A percentile compares a stretch with the other conserved stretches of the same genome.
Conservation (phyloP, 2,113 vertebrate genomes). For the Micronisus gabar region DNA sequence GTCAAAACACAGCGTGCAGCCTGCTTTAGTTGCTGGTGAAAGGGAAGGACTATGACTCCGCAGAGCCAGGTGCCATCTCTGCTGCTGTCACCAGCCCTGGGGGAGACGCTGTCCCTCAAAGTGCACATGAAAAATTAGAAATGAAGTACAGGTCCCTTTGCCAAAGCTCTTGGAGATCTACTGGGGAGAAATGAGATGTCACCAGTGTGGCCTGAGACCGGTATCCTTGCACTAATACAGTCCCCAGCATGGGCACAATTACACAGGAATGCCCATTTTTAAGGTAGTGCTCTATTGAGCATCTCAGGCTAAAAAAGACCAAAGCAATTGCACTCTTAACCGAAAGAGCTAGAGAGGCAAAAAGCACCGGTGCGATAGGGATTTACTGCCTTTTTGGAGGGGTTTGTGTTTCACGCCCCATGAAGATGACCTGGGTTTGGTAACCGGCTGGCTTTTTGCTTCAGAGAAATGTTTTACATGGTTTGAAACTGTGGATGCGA, state of each 20-base stretch:
- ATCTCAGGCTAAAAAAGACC: neutral
- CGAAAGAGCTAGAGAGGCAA: neutral
- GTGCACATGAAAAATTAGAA: neutral
- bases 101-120: neutral
- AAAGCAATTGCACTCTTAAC: neutral
- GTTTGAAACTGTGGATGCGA: neutral
- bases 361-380: neutral
- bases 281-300: neutral
- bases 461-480: neutral
- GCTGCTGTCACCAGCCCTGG: neutral
- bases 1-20: neutral
- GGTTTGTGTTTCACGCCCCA: fast-evolving
- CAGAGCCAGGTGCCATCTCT: neutral
- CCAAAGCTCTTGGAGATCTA: neutral
- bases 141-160: neutral
- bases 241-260: neutral
- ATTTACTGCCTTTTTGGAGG: neutral
- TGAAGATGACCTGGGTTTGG: neutral
- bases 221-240: neutral
- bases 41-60: neutral
- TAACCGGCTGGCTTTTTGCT: neutral
- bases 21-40: neutral
- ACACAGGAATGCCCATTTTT: fast-evolving
- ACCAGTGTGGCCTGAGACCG: neutral
- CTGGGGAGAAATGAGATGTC: neutral